These are phyloP conservation scores for Lepidostoma basale DNA, from an alignment of 1,140 invertebrate species.

Conservation along the genomic window DNA sequence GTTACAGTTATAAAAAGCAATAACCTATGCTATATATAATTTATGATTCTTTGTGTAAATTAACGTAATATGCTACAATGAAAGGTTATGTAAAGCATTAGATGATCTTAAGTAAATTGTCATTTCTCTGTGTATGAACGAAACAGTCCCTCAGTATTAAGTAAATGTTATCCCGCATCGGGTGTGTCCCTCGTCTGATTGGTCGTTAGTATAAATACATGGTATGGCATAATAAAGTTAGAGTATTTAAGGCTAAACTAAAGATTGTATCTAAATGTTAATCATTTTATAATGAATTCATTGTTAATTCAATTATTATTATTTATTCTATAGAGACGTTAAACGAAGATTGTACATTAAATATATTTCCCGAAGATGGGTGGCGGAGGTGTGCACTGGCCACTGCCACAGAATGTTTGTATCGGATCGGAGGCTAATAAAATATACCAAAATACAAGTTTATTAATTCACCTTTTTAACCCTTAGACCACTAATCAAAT, in stretches of 20 bases:
- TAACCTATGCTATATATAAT: too few species aligned
- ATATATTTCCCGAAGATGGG: constrained; percentile 3
- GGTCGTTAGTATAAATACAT: background rate
- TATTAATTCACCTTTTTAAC: too few species aligned
- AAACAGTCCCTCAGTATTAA: too few species aligned
- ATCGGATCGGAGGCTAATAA: constrained; percentile 11
- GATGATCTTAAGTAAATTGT: too few species aligned
- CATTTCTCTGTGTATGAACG: too few species aligned
- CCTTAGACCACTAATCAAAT: too few species aligned
- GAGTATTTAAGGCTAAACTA: constrained; percentile 15
- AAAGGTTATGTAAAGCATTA: too few species aligned
- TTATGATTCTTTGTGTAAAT: too few species aligned
- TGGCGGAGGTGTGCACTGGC: background rate
- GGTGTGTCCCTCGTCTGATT: too few species aligned
- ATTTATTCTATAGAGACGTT: constrained; percentile 30
- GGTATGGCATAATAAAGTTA: background rate
- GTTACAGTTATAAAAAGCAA: too few species aligned
- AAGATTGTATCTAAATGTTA: constrained; percentile 37
- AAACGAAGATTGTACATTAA: constrained; percentile 20
- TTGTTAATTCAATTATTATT: constrained; percentile 37
- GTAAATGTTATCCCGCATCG: too few species aligned
- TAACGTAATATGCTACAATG: too few species aligned
- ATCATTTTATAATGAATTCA: constrained; percentile 33
- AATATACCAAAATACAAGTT: constrained; percentile 8
- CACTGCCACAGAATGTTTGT: background rate